A percentile compares a stretch with the other conserved stretches of the same genome.
Conservation (phyloP, 2,888 invertebrate genomes). For the Ectemnius continuus region DNA sequence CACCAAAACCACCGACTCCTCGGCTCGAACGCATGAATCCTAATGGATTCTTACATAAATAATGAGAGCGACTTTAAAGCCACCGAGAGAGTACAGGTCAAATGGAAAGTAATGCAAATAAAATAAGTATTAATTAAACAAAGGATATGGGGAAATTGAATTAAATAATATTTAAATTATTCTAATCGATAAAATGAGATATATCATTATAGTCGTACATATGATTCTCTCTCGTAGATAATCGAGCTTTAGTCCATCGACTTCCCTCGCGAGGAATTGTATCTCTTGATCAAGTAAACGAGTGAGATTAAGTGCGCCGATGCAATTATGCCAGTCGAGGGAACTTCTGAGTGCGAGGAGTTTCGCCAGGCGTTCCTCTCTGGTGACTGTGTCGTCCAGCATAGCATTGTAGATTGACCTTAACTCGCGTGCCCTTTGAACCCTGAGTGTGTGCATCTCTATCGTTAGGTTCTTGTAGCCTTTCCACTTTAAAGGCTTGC, state of each 20-base stretch:
- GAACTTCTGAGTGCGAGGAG: conserved; percentile 85
- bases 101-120: no score
- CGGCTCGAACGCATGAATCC: no score
- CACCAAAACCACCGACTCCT: background rate
- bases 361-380: conserved; percentile 85
- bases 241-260: conserved; percentile 81
- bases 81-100: no score
- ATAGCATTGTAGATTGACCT: conserved; percentile 86
- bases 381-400: conserved; percentile 80
- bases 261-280: conserved; percentile 83
- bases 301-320: conserved; percentile 81
- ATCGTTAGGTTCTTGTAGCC: conserved; percentile 85
- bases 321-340: conserved; percentile 82
- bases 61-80: no score
- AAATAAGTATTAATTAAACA: no score
- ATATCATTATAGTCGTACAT: conserved; percentile 53
- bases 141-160: no score
- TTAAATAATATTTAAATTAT: no score
- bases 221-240: conserved; percentile 83
- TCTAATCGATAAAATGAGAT: background rate
- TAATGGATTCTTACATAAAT: no score
- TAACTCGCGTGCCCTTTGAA: conserved; percentile 87
- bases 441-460: conserved; percentile 89
- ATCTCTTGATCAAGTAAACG: conserved; percentile 86
- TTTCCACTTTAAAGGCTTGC: conserved; percentile 87